A percentile compares a stretch with the other conserved stretches of the same genome.
phyloP scores from a whole-genome alignment of 2,113 vertebrate genomes.

The Mormyrus iriodes region DNA sequence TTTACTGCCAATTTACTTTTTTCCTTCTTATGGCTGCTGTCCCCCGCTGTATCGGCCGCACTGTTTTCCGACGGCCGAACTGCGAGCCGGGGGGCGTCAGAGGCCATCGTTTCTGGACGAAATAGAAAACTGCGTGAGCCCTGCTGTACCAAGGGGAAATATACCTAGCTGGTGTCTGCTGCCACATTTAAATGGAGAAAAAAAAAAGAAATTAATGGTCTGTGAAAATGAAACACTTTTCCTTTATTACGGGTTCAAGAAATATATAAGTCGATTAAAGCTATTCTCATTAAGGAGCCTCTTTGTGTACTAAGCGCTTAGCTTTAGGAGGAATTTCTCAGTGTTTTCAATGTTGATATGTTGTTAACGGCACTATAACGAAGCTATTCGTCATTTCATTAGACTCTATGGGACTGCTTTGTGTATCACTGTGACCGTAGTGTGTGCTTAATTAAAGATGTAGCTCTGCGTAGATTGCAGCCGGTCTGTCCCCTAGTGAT shows the following conservation, averaged over 20 bases:
- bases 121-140: not conserved
- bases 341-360: constrained; percentile 94
- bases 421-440: constrained; percentile 99
- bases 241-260: constrained; percentile 75
- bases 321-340: constrained; percentile 91
- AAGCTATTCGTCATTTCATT: constrained; percentile 98
- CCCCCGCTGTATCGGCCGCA: constrained; percentile 58
- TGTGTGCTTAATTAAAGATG: constrained; percentile 94
- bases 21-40: constrained; percentile 54
- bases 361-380: constrained; percentile 94
- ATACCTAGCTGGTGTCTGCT: not conserved
- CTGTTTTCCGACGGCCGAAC: not conserved
- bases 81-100: not conserved
- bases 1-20: constrained; percentile 65
- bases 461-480: constrained; percentile 91
- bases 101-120: not conserved
- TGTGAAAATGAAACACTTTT: constrained; percentile 69
- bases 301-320: constrained; percentile 83
- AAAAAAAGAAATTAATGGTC: constrained; percentile 59
- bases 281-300: constrained; percentile 68
- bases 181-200: not conserved
- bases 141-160: not conserved
- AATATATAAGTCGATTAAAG: constrained; percentile 52
- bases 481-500: constrained; percentile 88
- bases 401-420: constrained; percentile 87